phyloP scores from a whole-genome alignment of 2,113 vertebrate species.

The Myotis brandtii region DNA sequence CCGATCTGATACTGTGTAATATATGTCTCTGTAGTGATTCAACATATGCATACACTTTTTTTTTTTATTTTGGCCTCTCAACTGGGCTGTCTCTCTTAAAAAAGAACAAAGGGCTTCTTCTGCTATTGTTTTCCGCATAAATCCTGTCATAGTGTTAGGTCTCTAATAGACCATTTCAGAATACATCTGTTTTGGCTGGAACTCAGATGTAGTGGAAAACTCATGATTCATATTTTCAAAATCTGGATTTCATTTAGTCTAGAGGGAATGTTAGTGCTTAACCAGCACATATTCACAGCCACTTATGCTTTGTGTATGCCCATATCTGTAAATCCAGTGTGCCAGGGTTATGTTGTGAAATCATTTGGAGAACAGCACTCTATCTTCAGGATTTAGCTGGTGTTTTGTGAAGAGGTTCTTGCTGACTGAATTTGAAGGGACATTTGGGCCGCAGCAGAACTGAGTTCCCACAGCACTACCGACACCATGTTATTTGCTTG shows the following conservation, averaged over 20 bases:
- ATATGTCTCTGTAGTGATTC: not conserved
- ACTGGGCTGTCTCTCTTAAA: not conserved
- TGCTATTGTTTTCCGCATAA: not conserved
- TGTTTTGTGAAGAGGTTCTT: not conserved
- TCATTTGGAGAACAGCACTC: not conserved
- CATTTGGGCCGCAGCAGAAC: not conserved
- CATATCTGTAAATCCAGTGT: not conserved
- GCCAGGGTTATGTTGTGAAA: not conserved
- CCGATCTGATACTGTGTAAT: not conserved
- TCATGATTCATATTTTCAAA: slow-evolving; percentile 47
- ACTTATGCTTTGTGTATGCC: not conserved
- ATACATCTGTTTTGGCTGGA: slow-evolving; percentile 33
- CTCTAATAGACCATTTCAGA: slow-evolving; percentile 19
- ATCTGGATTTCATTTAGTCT: not conserved
- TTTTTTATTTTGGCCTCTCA: slow-evolving; percentile 18
- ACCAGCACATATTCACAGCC: not conserved
- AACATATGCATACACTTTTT: not conserved
- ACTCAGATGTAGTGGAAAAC: slow-evolving; percentile 9
- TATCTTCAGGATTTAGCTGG: not conserved
- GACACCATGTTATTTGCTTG: not conserved
- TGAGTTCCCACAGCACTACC: not conserved
- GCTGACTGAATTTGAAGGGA: not conserved
- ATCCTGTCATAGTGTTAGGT: not conserved
- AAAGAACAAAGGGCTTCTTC: not conserved
- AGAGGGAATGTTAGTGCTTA: not conserved